Base-by-base conservation (phyloP, 2,113 vertebrate genomes). In the Megaceryle torquata region DNA sequence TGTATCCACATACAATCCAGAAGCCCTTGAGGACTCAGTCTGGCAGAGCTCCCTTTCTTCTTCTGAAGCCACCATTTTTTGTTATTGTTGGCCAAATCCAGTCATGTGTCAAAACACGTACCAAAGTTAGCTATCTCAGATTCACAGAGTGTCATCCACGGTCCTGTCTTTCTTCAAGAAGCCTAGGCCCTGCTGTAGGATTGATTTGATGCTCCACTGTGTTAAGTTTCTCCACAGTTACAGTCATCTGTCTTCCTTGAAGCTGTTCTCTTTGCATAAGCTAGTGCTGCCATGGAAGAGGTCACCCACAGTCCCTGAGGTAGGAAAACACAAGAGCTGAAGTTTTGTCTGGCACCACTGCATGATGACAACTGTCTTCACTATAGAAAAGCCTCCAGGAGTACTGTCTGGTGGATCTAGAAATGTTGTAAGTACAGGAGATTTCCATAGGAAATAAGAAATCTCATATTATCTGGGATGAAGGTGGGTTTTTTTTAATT, bases 11-110 rank as follows among this genome's bases (percentile, higher is more conserved):
- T 12, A 57, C 28, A 75, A 35, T 2, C 19, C 46, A 80, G 86
- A 14, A 44, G 31, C 19, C 15, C 22, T 5, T 29, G 19, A 26
- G 26, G 3, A 35, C 29, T 6, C 0, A 2, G 5, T 63, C 7
- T 69, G 37, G 31, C 67, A 39, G 13, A 68, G 11, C 11, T 84
- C 43, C 31, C 14, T 69, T 85, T 56, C 19, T 5, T 19, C 11
- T 74, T 68, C 43, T 44, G 54, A 84, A 80, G 16, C 15, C 35
- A 51, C 15, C 15, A 4, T 13, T 50, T 63, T 61, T 68, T n/a
- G 13, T 51, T 68, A 24, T 26, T 51, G 15, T 37, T 85, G 28
- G 11, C 7, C 67, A 85, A 44, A 80, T 69, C 41, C 4, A 1
- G 37, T 64, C 50, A 46, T 9, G 41, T 69, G 43, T 28, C 35